Evolutionary conservation across 2,113 vertebrate genomes (phyloP).

Genomic region (Brachyhypopomus gauderio): DNA sequence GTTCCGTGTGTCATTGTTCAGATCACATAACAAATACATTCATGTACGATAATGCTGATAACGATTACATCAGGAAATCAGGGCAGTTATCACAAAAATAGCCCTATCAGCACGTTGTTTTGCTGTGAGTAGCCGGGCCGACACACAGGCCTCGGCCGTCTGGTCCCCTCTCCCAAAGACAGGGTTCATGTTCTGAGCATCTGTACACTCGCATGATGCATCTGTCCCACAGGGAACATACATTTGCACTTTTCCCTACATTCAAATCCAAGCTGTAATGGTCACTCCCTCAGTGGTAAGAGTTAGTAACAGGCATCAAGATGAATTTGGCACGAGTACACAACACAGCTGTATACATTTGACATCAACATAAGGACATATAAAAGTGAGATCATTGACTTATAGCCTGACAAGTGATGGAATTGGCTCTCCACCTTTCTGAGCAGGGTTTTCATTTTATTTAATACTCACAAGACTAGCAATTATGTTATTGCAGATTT

Average conservation of each 20-base stretch:
- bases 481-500: not conserved
- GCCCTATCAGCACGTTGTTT: constrained; percentile 19
- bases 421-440: constrained; percentile 43
- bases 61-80: constrained; percentile 4
- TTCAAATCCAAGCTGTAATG: constrained; percentile 61
- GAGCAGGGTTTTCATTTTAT: constrained; percentile 45
- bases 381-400: constrained; percentile 68
- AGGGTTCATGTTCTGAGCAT: constrained; percentile 36
- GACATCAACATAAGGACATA: constrained; percentile 54
- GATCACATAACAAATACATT: not conserved
- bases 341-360: constrained; percentile 68
- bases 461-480: not conserved
- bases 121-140: not conserved
- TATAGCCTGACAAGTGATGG: constrained; percentile 56
- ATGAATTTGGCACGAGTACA: constrained; percentile 65
- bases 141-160: constrained; percentile 1
- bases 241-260: constrained; percentile 61
- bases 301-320: constrained; percentile 65
- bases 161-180: not conserved
- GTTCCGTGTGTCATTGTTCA: not conserved
- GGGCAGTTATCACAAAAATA: not conserved
- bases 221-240: constrained; percentile 59
- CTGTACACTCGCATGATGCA: constrained; percentile 38
- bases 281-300: constrained; percentile 63
- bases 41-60: constrained; percentile 4